Evolutionary conservation across 2,888 invertebrate species (phyloP).

Genomic region (Nyleta sp.): DNA sequence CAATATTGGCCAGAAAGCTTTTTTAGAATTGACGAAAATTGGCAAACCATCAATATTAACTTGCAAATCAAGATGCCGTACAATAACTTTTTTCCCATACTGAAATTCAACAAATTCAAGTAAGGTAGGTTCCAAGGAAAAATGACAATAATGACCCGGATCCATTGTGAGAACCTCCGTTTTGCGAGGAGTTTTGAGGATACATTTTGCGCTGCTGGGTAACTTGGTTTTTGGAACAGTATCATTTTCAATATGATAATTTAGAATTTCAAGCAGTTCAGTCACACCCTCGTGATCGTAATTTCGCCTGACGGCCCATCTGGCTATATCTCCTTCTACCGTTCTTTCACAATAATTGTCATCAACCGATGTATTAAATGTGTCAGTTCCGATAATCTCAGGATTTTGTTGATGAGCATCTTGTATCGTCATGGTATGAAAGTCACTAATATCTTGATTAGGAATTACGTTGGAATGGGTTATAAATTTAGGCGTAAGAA

Average conservation of each 20-base stretch:
- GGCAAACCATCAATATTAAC: background rate
- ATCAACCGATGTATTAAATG: no score
- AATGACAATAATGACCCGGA: constrained; percentile 16
- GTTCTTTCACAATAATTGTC: background rate
- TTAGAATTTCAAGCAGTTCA: background rate
- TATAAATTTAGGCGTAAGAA: no score
- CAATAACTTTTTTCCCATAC: background rate
- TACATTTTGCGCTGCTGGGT: background rate
- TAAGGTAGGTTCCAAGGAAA: background rate
- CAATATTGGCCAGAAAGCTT: constrained; percentile 4
- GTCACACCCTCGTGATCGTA: constrained; percentile 1
- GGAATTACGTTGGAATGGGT: no score
- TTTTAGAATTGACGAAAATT: background rate
- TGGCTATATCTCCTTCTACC: background rate
- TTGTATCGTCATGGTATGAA: no score
- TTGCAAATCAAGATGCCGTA: background rate
- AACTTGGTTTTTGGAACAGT: background rate
- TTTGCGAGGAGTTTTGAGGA: constrained; percentile 14
- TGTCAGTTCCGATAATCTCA: no score
- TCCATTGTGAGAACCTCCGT: background rate
- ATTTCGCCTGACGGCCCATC: background rate
- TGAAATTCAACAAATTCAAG: constrained; percentile 3
- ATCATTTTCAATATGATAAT: constrained; percentile 8
- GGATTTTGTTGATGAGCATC: no score
- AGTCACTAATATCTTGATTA: no score